Evolutionary conservation across 2,797 vertebrate species (phyloP).

Genomic region (Mus spretus): DNA sequence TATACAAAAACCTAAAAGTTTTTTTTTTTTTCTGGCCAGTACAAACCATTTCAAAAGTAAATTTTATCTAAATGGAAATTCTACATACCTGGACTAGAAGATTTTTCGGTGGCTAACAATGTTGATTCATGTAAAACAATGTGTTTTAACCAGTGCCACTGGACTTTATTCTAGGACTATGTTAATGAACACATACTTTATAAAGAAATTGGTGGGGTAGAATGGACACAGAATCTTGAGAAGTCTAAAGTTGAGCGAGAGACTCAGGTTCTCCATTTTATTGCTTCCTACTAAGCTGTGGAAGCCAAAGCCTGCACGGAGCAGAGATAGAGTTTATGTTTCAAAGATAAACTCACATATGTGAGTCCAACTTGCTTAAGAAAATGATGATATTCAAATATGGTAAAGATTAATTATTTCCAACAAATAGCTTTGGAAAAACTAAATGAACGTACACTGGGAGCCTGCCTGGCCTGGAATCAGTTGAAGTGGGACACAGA

Average conservation of each 20-base stretch:
- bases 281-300: background rate
- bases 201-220: background rate
- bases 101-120: background rate
- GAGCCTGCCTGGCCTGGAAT: background rate
- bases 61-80: background rate
- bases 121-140: background rate
- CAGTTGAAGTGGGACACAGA: background rate
- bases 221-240: background rate
- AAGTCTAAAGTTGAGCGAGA: background rate
- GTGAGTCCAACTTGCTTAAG: background rate
- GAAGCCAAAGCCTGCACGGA: background rate
- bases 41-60: background rate
- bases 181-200: background rate
- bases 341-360: background rate
- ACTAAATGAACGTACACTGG: background rate
- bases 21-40: background rate
- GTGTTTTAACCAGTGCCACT: background rate
- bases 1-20: background rate
- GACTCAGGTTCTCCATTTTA: background rate
- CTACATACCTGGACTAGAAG: no score
- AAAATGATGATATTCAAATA: background rate
- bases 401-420: background rate
- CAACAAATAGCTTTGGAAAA: background rate
- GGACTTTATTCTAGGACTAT: background rate
- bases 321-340: background rate